Conservation (phyloP, 2,888 invertebrate species). For the Himalopsyche tibetana region DNA sequence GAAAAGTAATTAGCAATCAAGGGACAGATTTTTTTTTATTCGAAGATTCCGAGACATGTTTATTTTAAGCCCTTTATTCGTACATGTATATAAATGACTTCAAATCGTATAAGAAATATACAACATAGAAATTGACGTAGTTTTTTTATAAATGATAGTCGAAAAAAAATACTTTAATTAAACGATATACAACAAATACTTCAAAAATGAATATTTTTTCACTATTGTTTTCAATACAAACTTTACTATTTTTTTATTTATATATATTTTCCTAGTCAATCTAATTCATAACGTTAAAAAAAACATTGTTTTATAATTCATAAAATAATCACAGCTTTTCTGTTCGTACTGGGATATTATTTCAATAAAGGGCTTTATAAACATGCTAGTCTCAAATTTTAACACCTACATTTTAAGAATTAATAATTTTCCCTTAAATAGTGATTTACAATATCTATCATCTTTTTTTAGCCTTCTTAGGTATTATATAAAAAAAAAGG, state of each 20-base stretch:
- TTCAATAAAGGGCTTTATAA: neutral
- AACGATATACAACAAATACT: neutral
- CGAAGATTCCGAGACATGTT: neutral
- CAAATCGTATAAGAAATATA: neutral
- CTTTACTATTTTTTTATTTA: neutral
- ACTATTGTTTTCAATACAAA: neutral
- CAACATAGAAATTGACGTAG: neutral
- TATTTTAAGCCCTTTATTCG: neutral
- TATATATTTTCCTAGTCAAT: neutral
- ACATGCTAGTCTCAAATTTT: neutral
- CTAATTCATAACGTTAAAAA: neutral
- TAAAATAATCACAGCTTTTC: neutral
- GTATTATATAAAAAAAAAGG: neutral
- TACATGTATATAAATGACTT: neutral
- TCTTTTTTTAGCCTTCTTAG: neutral
- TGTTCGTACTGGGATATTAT: neutral
- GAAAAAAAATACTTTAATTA: neutral
- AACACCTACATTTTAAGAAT: conserved; percentile 1
- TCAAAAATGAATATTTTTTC: no score
- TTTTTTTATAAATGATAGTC: neutral
- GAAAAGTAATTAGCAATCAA: neutral
- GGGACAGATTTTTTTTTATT: conserved; percentile 12
- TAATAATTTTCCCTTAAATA: neutral
- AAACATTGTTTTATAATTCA: neutral
- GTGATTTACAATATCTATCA: neutral